phyloP scores from a whole-genome alignment of 2,797 vertebrate species.

The Halcyon leucocephala region DNA sequence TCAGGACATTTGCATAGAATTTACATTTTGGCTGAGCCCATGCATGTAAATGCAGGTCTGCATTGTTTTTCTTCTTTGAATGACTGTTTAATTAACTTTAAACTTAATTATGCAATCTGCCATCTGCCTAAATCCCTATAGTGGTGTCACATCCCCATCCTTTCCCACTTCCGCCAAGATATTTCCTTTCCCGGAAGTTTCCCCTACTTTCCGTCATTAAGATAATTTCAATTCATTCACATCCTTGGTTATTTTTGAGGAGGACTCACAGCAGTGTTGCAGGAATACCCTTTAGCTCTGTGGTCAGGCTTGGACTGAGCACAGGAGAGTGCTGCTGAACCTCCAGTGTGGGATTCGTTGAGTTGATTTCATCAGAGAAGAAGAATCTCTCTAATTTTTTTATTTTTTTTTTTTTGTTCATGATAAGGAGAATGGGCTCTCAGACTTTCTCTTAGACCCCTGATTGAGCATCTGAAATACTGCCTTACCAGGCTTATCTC shows the following conservation, averaged over 20 bases:
- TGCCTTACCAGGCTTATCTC: slow-evolving; percentile 32
- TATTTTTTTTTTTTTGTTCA: neutral
- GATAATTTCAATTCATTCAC: neutral
- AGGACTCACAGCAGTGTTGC: accelerated
- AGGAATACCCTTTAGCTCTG: neutral
- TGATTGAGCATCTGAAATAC: neutral
- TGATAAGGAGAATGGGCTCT: neutral
- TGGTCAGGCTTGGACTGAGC: neutral
- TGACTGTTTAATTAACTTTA: slow-evolving; percentile 65
- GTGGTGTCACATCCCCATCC: neutral
- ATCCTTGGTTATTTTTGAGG: neutral
- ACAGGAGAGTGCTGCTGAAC: neutral
- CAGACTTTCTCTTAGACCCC: neutral
- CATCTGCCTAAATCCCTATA: slow-evolving; percentile 45
- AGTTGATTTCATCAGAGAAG: neutral
- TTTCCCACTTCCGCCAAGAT: neutral
- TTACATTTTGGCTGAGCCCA: neutral
- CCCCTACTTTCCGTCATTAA: neutral
- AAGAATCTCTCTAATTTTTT: neutral
- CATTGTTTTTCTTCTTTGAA: slow-evolving; percentile 48
- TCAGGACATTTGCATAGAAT: slow-evolving; percentile 32
- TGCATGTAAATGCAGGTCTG: slow-evolving; percentile 33
- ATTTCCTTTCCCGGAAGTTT: neutral
- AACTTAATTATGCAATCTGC: slow-evolving; percentile 46
- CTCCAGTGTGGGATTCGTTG: neutral